phyloP scores from a whole-genome alignment of 2,113 vertebrate species.

The Pangasianodon gigas region DNA sequence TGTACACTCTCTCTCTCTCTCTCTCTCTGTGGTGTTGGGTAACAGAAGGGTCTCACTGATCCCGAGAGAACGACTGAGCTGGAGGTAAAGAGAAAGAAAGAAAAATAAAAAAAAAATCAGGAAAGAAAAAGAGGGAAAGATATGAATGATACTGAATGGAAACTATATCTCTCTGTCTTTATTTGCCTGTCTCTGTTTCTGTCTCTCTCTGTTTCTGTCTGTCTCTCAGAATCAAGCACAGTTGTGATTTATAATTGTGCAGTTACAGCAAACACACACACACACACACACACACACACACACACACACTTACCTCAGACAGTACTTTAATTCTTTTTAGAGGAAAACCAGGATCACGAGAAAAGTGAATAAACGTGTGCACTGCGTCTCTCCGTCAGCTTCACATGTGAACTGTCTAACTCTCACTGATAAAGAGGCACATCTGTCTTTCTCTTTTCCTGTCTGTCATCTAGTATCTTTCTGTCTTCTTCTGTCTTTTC shows the following conservation, averaged over 20 bases:
- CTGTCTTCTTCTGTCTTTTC: background rate
- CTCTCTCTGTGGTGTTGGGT: slow-evolving; percentile 38
- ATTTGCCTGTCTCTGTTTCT: background rate
- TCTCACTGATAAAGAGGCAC: slow-evolving; percentile 6
- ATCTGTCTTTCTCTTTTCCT: slow-evolving; percentile 42
- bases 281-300: background rate
- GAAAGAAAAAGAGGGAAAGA: background rate
- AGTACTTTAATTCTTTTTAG: background rate
- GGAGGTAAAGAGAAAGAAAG: slow-evolving; percentile 16
- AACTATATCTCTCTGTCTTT: background rate
- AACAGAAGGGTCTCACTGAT: slow-evolving; percentile 44
- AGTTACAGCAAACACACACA: background rate
- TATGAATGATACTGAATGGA: slow-evolving; percentile 14
- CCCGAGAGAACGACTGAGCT: background rate
- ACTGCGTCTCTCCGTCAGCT: background rate
- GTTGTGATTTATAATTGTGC: background rate
- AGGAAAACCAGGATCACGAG: background rate
- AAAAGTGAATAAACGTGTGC: slow-evolving; percentile 5
- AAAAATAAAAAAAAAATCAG: background rate
- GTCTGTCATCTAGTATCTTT: slow-evolving; percentile 30
- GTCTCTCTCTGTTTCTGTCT: background rate
- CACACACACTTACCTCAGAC: slow-evolving; percentile 41
- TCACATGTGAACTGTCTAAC: background rate
- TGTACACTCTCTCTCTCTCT: background rate
- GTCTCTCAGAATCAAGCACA: slow-evolving; percentile 5